Evolutionary conservation across 1,140 invertebrate genomes (phyloP).

Genomic region (Drosophila pandora): DNA sequence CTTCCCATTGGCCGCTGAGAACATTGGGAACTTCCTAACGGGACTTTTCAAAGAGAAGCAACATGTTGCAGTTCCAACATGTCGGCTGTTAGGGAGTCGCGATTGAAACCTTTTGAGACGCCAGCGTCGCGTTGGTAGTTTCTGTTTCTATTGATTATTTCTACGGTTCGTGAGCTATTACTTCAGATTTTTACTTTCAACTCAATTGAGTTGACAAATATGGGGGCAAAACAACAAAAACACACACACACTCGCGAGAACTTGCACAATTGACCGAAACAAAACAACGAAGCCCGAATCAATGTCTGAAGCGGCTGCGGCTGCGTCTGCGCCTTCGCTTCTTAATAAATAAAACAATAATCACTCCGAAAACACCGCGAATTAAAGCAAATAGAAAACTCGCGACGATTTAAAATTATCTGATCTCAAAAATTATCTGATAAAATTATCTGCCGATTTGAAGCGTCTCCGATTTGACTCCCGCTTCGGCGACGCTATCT

Average conservation of each 20-base stretch:
- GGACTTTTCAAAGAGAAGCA: not conserved
- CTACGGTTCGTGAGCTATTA: not conserved
- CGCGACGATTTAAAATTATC: conserved; percentile 17
- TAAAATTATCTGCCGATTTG: no score
- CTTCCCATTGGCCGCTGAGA: conserved; percentile 77
- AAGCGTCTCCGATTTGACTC: not conserved
- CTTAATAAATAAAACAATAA: conserved; percentile 14
- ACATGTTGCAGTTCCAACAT: no score
- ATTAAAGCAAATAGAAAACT: conserved; percentile 5
- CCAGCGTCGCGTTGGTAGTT: conserved; percentile 43
- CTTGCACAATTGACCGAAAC: conserved; percentile 47
- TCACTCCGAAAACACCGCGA: not conserved
- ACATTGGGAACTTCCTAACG: conserved; percentile 45
- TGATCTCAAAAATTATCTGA: not conserved
- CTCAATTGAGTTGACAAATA: conserved; percentile 27
- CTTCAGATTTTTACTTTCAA: not conserved
- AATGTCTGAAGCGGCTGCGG: conserved; percentile 37
- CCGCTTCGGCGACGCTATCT: conserved; percentile 17
- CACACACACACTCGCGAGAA: conserved; percentile 26
- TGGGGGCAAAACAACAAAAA: not conserved
- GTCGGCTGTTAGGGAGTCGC: conserved; percentile 4
- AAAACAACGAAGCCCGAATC: conserved; percentile 22
- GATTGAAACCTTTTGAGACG: conserved; percentile 47
- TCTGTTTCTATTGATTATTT: not conserved
- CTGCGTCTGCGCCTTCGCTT: conserved; percentile 68